Conservation (phyloP, 2,888 invertebrate species). For the Ochlodes sylvanus region DNA sequence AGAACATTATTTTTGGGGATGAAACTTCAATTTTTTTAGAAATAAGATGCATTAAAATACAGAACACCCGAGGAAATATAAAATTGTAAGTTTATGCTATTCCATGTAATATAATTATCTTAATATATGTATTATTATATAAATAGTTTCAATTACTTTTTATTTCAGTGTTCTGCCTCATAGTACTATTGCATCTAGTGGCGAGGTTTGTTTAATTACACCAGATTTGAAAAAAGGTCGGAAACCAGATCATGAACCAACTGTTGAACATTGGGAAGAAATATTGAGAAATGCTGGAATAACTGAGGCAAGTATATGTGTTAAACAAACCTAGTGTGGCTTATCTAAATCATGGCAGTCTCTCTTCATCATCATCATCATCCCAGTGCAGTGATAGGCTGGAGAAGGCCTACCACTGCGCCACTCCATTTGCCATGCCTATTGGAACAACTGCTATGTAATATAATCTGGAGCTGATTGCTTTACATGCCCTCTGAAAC, state of each 20-base stretch:
- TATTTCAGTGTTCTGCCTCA: conserved; percentile 78
- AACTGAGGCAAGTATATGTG: conserved; percentile 70
- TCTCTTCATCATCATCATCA: too few species aligned
- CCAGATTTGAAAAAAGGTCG: conserved; percentile 90
- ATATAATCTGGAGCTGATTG: too few species aligned
- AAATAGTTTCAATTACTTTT: too few species aligned
- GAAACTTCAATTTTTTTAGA: conserved; percentile 85
- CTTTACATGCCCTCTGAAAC: too few species aligned
- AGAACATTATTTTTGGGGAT: conserved; percentile 82
- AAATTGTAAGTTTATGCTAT: conserved; percentile 83
- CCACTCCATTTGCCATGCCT: too few species aligned
- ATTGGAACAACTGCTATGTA: too few species aligned
- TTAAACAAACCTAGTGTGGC: not conserved
- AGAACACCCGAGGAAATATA: conserved; percentile 85
- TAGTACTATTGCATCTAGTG: conserved; percentile 85
- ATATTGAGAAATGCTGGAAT: conserved; percentile 86
- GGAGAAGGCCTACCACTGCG: too few species aligned
- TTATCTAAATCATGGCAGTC: too few species aligned
- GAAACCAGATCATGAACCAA: conserved; percentile 90
- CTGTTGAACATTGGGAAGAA: conserved; percentile 90
- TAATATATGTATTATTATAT: too few species aligned
- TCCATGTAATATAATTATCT: not conserved
- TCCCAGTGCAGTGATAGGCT: too few species aligned
- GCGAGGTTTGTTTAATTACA: conserved; percentile 92
- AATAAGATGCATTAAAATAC: conserved; percentile 87